phyloP scores from a whole-genome alignment of 2,113 vertebrate species.

The Pygoscelis adeliae region DNA sequence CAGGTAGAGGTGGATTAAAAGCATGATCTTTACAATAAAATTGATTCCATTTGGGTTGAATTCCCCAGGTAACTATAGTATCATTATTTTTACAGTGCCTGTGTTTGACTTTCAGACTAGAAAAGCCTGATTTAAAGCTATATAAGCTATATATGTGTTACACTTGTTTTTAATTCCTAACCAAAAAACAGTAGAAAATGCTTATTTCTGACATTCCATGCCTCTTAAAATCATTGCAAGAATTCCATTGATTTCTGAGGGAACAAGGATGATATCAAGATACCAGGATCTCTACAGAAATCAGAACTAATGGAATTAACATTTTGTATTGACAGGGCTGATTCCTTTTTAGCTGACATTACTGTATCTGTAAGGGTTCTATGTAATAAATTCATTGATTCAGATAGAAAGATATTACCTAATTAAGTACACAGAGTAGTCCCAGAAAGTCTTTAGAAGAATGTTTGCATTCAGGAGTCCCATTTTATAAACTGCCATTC shows the following conservation, averaged over 20 bases:
- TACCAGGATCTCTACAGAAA: background rate
- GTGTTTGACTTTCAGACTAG: background rate
- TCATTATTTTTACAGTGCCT: background rate
- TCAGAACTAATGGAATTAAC: background rate
- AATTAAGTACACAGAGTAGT: background rate
- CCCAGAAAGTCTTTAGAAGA: background rate
- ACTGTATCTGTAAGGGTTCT: background rate
- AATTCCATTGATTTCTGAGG: background rate
- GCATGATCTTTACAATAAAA: background rate
- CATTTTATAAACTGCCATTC: background rate
- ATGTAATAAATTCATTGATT: background rate
- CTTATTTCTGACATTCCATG: background rate
- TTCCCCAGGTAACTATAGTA: background rate
- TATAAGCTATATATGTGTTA: background rate
- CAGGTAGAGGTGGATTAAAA: constrained; percentile 47
- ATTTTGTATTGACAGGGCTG: background rate
- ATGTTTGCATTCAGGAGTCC: background rate
- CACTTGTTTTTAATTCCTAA: background rate
- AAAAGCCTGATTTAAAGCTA: background rate
- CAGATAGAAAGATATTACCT: background rate
- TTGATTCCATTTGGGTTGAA: background rate
- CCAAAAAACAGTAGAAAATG: background rate
- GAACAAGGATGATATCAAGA: background rate
- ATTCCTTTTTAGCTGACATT: background rate
- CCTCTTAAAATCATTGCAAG: background rate